Base-by-base conservation (phyloP, 2,797 vertebrate species). In the Heterohyrax brucei region DNA sequence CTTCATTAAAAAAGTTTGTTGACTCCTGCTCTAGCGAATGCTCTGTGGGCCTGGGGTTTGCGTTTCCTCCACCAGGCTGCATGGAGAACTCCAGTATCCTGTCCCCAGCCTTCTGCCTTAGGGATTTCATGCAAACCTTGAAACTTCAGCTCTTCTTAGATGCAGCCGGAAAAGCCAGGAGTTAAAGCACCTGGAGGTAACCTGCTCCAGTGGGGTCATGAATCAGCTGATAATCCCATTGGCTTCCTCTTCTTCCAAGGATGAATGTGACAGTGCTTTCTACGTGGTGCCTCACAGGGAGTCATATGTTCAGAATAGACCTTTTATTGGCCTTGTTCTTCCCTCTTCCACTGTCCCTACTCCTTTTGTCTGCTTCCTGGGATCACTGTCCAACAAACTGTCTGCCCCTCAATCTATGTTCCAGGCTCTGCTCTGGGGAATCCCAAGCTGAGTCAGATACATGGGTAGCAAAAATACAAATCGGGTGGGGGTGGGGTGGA, bases 141-240 rank as follows among this genome's bases (percentile, higher is more conserved):
- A 39, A 73, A 68, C 33, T 79, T 80, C 13, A 46, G 53, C 21
- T 81, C 0, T 68, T 84, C 44, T 4, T 86, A 28, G n/a, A 5
- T 78, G 28, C 4, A 83, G 3, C 50, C 26, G 70, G 24, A 59
- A 30, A 46, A 78, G 10, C 18, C 9, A 66, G 50, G n/a, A 59
- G 26, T 64, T 59, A 85, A 80, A 48, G 10, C 56, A 73, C 18
- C 16, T 77, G 14, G 21, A 39, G 83, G n/a, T 50, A 64, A 5
- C 61, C 61, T 73, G 70, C 19, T 2, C n/a, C 14, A 14, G 0
- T 30, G 56, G 33, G 28, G 66, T 56, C 12, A 7, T 12, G 33
- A 48, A 66, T 77, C 61, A 19, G 19, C 26, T 0, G 0, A 30
- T 28, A 22, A 28, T n/a, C 14, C 1, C 48, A 18, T 0, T 9